Conservation (phyloP, 2,888 invertebrate species). For the Synanthedon andrenaeformis region DNA sequence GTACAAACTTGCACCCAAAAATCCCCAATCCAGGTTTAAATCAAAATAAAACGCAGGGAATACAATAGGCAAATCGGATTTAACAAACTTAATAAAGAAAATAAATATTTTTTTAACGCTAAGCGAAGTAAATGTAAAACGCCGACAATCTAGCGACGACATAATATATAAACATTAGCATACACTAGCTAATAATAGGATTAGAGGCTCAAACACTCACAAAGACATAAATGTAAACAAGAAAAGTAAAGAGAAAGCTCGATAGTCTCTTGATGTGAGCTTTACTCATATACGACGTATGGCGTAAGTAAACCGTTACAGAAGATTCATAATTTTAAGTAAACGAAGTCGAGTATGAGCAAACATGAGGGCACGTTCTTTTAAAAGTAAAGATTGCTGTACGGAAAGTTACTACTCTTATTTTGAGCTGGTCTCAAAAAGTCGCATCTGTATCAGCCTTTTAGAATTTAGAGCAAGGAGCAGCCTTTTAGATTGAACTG, state of each 20-base stretch:
- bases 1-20: too few relatives aligned
- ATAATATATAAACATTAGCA: background rate
- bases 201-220: background rate
- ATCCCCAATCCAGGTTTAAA: too few relatives aligned
- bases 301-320: constrained; percentile 8
- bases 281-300: constrained; percentile 12
- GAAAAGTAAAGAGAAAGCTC: constrained; percentile 22
- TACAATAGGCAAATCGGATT: too few relatives aligned
- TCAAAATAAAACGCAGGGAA: too few relatives aligned
- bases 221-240: constrained; percentile 1
- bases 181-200: background rate
- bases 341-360: constrained; percentile 3
- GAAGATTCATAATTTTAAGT: constrained; percentile 6
- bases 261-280: constrained; percentile 22
- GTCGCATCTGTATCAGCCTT: too few relatives aligned
- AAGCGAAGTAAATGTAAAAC: background rate
- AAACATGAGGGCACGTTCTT: constrained; percentile 1
- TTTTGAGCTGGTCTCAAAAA: too few relatives aligned
- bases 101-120: background rate
- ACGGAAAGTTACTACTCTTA: too few relatives aligned
- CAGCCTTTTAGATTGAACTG: too few relatives aligned
- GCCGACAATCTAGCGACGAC: background rate
- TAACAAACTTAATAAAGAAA: too few relatives aligned
- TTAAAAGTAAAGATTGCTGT: background rate
- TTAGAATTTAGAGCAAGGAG: too few relatives aligned